These are phyloP conservation scores for Lacerta bilineata DNA, from an alignment of 2,797 vertebrate genomes.

Conservation along the genomic window DNA sequence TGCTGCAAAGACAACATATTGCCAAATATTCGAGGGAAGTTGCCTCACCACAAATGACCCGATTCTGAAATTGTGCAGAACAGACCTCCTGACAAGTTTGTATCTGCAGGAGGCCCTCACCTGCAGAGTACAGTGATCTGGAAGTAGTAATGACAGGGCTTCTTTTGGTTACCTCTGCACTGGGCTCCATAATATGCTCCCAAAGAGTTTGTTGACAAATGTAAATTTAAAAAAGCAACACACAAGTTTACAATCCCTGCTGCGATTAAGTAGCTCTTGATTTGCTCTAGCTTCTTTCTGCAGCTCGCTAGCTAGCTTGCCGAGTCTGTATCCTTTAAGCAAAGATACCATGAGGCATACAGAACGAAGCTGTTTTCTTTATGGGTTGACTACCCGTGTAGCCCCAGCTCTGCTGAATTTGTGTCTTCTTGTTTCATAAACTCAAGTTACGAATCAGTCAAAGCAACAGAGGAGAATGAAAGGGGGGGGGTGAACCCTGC, in stretches of 20 bases:
- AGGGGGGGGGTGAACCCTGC: too few relatives aligned
- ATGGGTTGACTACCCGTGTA: too few relatives aligned
- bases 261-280: neutral
- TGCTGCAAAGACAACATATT: too few relatives aligned
- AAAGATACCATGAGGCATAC: neutral
- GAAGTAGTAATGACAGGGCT: neutral
- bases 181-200: neutral
- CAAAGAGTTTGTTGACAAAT: neutral
- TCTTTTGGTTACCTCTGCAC: neutral
- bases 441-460: neutral
- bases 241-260: neutral
- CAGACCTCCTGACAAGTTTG: too few relatives aligned
- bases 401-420: neutral
- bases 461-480: neutral
- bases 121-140: neutral
- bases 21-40: too few relatives aligned
- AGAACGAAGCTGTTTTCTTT: neutral
- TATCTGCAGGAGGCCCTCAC: too few relatives aligned
- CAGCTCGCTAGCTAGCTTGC: neutral
- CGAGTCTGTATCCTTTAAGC: neutral
- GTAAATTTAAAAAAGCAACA: neutral
- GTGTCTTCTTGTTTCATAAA: slow-evolving; percentile 1
- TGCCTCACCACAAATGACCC: too few relatives aligned
- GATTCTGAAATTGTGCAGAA: too few relatives aligned
- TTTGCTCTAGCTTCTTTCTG: neutral